Conservation (phyloP, 2,888 invertebrate genomes). For the Gymnosoma rotundatum region DNA sequence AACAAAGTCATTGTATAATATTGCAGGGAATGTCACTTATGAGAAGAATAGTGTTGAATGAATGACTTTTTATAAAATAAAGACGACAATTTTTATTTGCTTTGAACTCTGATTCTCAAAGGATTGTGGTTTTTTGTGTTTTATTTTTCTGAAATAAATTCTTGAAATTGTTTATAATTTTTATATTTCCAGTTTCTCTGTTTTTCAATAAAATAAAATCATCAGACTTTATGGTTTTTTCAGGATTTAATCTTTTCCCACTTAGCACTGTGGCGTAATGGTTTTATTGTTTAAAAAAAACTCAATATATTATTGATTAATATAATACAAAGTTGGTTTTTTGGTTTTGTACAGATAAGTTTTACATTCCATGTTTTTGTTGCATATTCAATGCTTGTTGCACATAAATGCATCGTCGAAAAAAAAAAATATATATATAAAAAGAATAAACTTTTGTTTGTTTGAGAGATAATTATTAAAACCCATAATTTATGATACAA, state of each 20-base stretch:
- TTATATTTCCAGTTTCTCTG: background rate
- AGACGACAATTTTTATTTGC: constrained; percentile 54
- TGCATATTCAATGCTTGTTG: constrained; percentile 48
- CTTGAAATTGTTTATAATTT: constrained; percentile 38
- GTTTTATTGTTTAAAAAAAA: background rate
- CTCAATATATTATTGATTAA: constrained; percentile 10
- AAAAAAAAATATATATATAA: background rate
- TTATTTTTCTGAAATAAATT: constrained; percentile 45
- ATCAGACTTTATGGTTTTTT: constrained; percentile 59
- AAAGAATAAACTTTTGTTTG: constrained; percentile 13
- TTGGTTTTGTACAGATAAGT: constrained; percentile 42
- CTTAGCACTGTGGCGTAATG: constrained; percentile 43
- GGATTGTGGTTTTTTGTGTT: constrained; percentile 34
- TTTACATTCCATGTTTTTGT: constrained; percentile 34
- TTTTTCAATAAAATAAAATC: background rate
- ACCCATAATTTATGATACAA: constrained; percentile 42
- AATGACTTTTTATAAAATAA: constrained; percentile 27
- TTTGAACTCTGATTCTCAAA: constrained; percentile 54
- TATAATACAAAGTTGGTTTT: constrained; percentile 8
- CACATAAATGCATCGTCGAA: constrained; percentile 2
- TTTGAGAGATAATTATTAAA: constrained; percentile 50
- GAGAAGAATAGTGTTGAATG: constrained; percentile 51
- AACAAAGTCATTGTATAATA: constrained; percentile 27
- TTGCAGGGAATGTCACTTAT: constrained; percentile 25
- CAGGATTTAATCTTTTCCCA: constrained; percentile 59